Base-by-base conservation (phyloP, 2,888 invertebrate genomes). In the Catocala fraxini region DNA sequence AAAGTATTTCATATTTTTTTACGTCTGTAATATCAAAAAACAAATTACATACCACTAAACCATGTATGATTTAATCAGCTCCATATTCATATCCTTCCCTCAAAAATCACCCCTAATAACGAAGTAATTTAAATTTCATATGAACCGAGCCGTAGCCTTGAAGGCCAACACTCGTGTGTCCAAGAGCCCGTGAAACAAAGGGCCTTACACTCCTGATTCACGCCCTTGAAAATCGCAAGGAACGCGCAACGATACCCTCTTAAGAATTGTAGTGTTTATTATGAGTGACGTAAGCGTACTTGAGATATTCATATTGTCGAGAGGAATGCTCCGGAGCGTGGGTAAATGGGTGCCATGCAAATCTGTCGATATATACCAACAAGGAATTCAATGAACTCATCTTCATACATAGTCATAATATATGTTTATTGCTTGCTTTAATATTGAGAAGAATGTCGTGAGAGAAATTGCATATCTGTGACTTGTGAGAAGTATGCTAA, bases 81-180 rank as follows among this genome's bases (percentile, higher is more conserved):
- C 2, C 11, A 41, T 25, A 42, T 43, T 53, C 12, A 39, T 35
- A 48, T 53, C 2, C 10, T 13, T 25, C 51, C 45, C 51, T 43
- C 1, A n/a, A 35, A 49, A 11, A 6, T 39, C 41, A 54, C 56
- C 70, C 65, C 63, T 56, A 52, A 60, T 25, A 57, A 52, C 60
- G 56, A 56, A 59, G 56, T 63, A 66, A 82, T 81, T 80, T 80
- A 73, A 79, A 82, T 71, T 82, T 81, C 80, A 83, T 83, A 81
- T 76, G 66, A 74, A 72, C 68, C 62, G 42, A 57, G 42, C 42
- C 60, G 67, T 67, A 57, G 49, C 47, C 59, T 67, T 69, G 75
- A 73, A 76, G 68, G 68, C 65, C 74, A 78, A 79, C 78, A 82
- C 81, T 81, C 57, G 64, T 68, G 56, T 56, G 56, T 56, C 56